Evolutionary conservation across 37 sponge, comb jelly and placozoan genomes (phyloP), one percentile per base, ranked within the genome.

Genomic region (Agelas oroides): DNA sequence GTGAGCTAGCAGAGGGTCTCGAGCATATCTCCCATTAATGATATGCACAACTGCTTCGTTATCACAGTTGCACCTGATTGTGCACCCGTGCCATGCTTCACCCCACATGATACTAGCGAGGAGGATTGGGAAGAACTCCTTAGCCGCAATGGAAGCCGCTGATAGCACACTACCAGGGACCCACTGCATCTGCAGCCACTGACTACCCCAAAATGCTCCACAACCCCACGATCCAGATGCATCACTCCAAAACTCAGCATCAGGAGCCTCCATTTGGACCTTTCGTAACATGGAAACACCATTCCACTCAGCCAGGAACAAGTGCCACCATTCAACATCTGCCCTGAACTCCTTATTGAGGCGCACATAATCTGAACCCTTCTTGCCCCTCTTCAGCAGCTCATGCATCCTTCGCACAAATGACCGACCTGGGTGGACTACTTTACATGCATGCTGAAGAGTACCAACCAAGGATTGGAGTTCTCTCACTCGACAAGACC

Each of bases 281-380:
- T 5, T 34, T 20, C 39, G 40, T 17, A 36, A 62, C 37, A 70
- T 46, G 67, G 32, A 19, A 24, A 46, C 66, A 14, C 52, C 66
- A 40, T 79, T 79, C 80, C 53, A 79, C 19, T 66, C 18, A 2
- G 65, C 66, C 39, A 79, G 30, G 54, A 79, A 79, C 53, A 18
- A 16, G 2, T 64, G 41, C 80, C 80, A 79, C 80, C 80, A 79
- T 11, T 24, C 3, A 15, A 78, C 38, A 39, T 78, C 80, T 5
- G 68, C 64, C 23, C 54, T 36, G 20, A 65, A 63, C 16, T 37
- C 53, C 19, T 17, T 23, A 30, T 65, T 79, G 39, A 65, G 80
- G 31, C 80, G 32, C 18, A 79, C 14, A n/a, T 41, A 38, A 28
- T 65, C 53, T 6, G 32, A 53, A 3, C 30, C 17, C 30, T 46